Percentiles rank a stretch among this genome's conserved stretches.
These are phyloP conservation scores for Champsocephalus gunnari DNA, from an alignment of 2,797 vertebrate species.

Conservation along the genomic window DNA sequence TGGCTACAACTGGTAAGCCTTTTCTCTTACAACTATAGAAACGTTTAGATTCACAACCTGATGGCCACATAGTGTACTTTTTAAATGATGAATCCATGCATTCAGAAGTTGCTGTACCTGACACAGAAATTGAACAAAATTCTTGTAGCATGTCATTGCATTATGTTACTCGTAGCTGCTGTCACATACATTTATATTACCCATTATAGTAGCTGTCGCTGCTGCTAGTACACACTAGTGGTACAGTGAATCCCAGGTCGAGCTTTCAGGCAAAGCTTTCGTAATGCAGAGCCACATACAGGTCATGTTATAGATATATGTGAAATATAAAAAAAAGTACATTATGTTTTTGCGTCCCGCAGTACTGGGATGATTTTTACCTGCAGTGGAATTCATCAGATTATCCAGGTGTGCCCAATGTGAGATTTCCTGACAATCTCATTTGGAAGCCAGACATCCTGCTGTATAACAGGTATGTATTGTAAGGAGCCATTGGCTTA, in stretches of 20 bases:
- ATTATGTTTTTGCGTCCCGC: slow-evolving; percentile 51
- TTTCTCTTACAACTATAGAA: slow-evolving; percentile 14
- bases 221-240: background rate
- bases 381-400: slow-evolving; percentile 91
- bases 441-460: slow-evolving; percentile 98
- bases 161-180: slow-evolving; percentile 2
- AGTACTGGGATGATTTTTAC: slow-evolving; percentile 93
- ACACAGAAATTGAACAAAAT: background rate
- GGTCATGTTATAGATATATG: background rate
- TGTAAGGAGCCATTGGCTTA: slow-evolving; percentile 7
- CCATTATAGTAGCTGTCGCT: slow-evolving; percentile 3
- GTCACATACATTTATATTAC: slow-evolving; percentile 13
- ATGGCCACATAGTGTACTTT: background rate
- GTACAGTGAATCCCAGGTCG: slow-evolving; percentile 9
- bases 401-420: slow-evolving; percentile 90
- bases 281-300: background rate
- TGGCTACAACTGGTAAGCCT: slow-evolving; percentile 95
- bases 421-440: slow-evolving; percentile 91
- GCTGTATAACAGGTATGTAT: slow-evolving; percentile 95
- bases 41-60: background rate
- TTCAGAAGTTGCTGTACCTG: slow-evolving; percentile 1
- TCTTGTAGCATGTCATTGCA: slow-evolving; percentile 9
- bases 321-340: slow-evolving; percentile 6
- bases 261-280: background rate
- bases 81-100: background rate